These are phyloP conservation scores for Volucella bombylans DNA, from an alignment of 2,888 invertebrate genomes.

Conservation along the genomic window DNA sequence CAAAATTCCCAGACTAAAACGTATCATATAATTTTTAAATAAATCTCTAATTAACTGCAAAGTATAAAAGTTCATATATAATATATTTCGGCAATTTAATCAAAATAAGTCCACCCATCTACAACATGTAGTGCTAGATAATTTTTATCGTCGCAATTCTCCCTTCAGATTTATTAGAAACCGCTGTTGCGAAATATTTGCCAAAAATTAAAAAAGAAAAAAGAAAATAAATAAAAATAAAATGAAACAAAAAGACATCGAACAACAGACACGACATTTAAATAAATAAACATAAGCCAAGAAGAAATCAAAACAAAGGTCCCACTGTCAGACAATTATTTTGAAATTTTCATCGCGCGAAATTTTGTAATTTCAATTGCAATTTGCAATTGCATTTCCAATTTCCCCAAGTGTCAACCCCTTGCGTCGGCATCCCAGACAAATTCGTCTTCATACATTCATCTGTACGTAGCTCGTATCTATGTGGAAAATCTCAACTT, in stretches of 20 bases:
- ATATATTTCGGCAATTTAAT: slow-evolving; percentile 56
- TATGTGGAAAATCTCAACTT: slow-evolving; percentile 4
- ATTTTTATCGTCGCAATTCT: slow-evolving; percentile 5
- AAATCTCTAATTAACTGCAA: slow-evolving; percentile 35
- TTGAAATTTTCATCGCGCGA: slow-evolving; percentile 34
- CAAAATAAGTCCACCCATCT: slow-evolving; percentile 24
- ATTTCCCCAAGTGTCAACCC: not conserved
- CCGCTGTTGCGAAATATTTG: slow-evolving; percentile 58
- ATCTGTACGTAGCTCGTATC: not conserved
- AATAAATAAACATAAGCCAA: slow-evolving; percentile 62
- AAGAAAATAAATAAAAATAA: not conserved
- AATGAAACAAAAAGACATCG: not conserved
- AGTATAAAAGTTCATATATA: slow-evolving; percentile 47
- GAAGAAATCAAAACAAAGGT: slow-evolving; percentile 62
- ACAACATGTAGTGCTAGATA: slow-evolving; percentile 1
- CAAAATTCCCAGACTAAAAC: too few species aligned
- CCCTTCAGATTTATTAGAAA: slow-evolving; percentile 58
- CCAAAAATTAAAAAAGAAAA: slow-evolving; percentile 48
- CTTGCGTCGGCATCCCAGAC: too few species aligned
- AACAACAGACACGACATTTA: slow-evolving; percentile 1
- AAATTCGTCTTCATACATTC: too few species aligned
- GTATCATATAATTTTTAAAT: not conserved
- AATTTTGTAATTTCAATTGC: slow-evolving; percentile 48
- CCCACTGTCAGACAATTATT: slow-evolving; percentile 61
- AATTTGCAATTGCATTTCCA: slow-evolving; percentile 8